Evolutionary conservation across 2,113 vertebrate species (phyloP), one percentile per base, ranked within the genome.

Genomic region (Platysternon megacephalum): DNA sequence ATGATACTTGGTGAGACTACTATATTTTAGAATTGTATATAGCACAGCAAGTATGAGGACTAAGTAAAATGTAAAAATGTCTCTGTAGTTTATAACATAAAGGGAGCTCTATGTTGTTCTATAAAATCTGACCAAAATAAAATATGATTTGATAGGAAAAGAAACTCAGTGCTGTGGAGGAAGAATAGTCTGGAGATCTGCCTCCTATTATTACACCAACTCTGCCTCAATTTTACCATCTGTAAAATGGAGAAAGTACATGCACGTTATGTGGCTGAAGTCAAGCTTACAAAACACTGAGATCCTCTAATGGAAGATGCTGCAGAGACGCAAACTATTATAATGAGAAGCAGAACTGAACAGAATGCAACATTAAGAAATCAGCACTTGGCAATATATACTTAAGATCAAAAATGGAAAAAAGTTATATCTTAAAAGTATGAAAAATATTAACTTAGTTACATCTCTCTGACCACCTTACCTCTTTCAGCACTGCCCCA

Each of bases 101-200:
- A 87, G 56, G 91, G 56, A 94, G 94, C 88, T 92, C 98, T 97
- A 85, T 97, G 97, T 87, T 94, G 58, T n/a, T 95, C 42, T 85
- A 6, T 87, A 95, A 95, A 97, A 96, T 5, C 4, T 46, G 56
- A 84, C 93, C 85, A 48, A 79, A 85, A 83, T 46, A 93, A 93
- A 95, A 52, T 79, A 9, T 87, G 51, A 89, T 85, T 44, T 76
- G 72, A 91, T 76, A 93, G 91, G 78, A 96, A 96, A 91, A 94
- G 79, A 88, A 21, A 96, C 56, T 56, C 39, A 93, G 49, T 85
- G 42, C 19, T 46, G 42, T 46, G 24, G 76, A 46, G 44, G 39
- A 79, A 79, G 17, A 44, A 48, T 29, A 79, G 76, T 79, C 39
- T 48, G 44, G 39, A 79, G 32, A 35, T 68, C 55, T 68, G 35